Evolutionary conservation across 2,888 invertebrate species (phyloP).

Genomic region (Eupithecia inturbata): DNA sequence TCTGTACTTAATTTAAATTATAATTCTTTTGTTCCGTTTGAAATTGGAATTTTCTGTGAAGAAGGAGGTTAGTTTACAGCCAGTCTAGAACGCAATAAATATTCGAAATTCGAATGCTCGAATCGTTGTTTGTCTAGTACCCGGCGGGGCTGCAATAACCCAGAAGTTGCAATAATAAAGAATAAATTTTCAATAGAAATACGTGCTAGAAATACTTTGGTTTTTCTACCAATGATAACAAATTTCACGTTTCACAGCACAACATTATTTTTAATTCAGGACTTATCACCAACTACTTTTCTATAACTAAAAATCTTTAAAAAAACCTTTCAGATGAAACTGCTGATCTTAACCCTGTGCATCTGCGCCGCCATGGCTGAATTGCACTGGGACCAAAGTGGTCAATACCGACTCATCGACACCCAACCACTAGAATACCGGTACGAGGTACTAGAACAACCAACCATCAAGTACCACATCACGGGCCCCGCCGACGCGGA

Average conservation of each 20-base stretch:
- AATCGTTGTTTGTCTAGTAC: background rate
- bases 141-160: background rate
- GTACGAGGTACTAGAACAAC: constrained; percentile 3
- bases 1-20: constrained; percentile 40
- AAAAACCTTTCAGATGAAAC: constrained; percentile 52
- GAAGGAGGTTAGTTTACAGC: background rate
- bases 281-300: too few species aligned
- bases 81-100: background rate
- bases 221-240: background rate
- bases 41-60: constrained; percentile 6
- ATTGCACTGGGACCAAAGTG: constrained; percentile 45
- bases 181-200: background rate
- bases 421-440: constrained; percentile 21
- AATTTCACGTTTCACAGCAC: background rate
- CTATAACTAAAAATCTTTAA: background rate
- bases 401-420: constrained; percentile 42
- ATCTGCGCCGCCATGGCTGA: constrained; percentile 44
- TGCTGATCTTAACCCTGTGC: constrained; percentile 40
- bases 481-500: constrained; percentile 14
- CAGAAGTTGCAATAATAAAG: background rate
- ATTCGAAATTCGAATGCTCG: constrained; percentile 4
- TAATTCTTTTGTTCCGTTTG: constrained; percentile 16
- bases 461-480: constrained; percentile 13
- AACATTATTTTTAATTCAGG: background rate
- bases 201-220: background rate